Percentiles rank a stretch among this genome's conserved stretches.
These are phyloP conservation scores for Carollia perspicillata DNA, from an alignment of 2,113 vertebrate genomes.

Conservation along the genomic window DNA sequence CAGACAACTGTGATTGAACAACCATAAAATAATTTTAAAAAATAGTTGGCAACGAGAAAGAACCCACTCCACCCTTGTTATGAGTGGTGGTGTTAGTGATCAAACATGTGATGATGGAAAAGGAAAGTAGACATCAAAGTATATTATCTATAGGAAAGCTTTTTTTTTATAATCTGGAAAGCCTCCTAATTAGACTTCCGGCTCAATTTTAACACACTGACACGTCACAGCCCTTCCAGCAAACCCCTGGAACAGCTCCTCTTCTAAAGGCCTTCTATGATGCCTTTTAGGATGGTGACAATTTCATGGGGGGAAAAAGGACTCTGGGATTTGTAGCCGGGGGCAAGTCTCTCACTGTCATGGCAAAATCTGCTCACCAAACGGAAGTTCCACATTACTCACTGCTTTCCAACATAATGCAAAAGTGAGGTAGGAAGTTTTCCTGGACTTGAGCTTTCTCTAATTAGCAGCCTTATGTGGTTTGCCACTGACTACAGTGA, in stretches of 20 bases:
- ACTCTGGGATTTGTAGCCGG: background rate
- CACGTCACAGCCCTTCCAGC: background rate
- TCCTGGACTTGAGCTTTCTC: background rate
- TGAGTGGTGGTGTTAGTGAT: rapidly evolving
- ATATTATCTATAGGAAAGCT: background rate
- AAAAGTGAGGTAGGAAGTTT: background rate
- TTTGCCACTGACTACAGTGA: background rate
- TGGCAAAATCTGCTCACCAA: background rate
- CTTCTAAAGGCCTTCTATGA: background rate
- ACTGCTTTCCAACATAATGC: background rate
- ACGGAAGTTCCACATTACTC: background rate
- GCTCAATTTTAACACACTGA: background rate
- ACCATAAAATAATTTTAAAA: background rate
- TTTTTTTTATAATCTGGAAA: background rate
- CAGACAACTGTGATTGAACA: too few species aligned
- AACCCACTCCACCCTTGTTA: background rate
- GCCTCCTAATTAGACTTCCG: background rate
- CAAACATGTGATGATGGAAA: background rate
- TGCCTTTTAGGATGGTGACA: background rate
- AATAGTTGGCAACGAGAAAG: background rate
- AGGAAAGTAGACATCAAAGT: background rate
- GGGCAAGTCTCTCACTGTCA: background rate
- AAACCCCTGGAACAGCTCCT: background rate
- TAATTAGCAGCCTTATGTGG: background rate
- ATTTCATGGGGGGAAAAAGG: background rate